Evolutionary conservation across 2,113 vertebrate species (phyloP), one percentile per base, ranked within the genome.

Genomic region (Climacteris rufus): DNA sequence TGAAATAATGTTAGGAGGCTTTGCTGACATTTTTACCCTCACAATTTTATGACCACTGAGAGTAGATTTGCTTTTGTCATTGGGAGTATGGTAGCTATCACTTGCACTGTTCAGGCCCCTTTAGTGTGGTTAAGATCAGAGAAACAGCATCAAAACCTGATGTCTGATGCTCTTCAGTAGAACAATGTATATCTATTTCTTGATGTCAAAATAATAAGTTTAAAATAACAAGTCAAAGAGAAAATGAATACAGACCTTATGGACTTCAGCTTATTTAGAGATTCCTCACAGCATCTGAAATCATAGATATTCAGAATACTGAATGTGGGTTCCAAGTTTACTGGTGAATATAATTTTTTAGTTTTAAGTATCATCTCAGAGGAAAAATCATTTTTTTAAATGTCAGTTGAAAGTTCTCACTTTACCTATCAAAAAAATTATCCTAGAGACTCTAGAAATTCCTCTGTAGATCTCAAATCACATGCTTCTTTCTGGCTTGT

Each of bases 181-280:
- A 78, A 69, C 27, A 83, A 76, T 56, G 78, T 84, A 28, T 84
- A 91, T 84, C 20, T 60, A 15, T 86, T 90, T 90, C 71, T 88
- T 91, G 18, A 35, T 77, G 30, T 61, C 64, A 83, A 64, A 91
- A 81, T 37, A 89, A 78, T 54, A 87, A 83, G 47, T 93, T 94
- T 88, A 81, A 94, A 94, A 87, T 65, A 87, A 71, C 30, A 83
- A 69, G n/a, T 66, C 64, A 86, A 77, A 93, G 39, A 72, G n/a
- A 90, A 92, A 84, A 94, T 60, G 20, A 61, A 87, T 85, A 56
- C 31, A 77, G n/a, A 47, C 44, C 17, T 71, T 76, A 35, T 15
- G 15, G 33, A 23, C 49, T 93, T 90, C 74, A 75, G 59, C 20
- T 10, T 63, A 9, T 87, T 92, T 78, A 83, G 31, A 33, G 30